Base-by-base conservation (phyloP, 2,113 vertebrate species). In the Smithornis capensis region DNA sequence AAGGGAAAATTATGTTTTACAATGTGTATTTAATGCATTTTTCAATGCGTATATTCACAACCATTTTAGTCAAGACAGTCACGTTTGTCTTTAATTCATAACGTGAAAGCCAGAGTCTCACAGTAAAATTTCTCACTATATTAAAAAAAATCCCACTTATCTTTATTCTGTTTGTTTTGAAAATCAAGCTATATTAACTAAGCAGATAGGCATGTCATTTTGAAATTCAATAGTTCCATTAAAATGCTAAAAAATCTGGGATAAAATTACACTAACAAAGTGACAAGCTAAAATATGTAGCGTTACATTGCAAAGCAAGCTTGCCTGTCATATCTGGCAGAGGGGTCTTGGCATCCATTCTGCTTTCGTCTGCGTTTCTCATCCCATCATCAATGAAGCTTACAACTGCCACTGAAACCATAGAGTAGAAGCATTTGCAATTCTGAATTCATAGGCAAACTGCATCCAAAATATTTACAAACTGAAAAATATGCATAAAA, bases 251-350 rank as follows among this genome's bases (percentile, higher is more conserved):
- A 81, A 92, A 38, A 40, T 5, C 17, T 50, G 25, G 42, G 31
- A 81, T 45, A 81, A 96, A 94, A 57, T 83, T 53, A 19, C 7
- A 47, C n/a, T 88, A 91, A 60, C 18, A 33, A 94, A 94, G 21
- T 76, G 81, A 91, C 81, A 93, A 80, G 55, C 55, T 96, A 89
- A 96, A 96, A 96, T 92, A 91, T 81, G 71, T 90, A 94, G 75
- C 0, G 19, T 76, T 95, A 91, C 59, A 91, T 59, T 86, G 83
- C 71, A 93, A 92, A 94, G 29, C 65, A 86, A 93, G 53, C 33
- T 50, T 3, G 23, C 59, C 69, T 92, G 86, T 94, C 93, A 56
- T 89, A 93, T 93, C 76, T 95, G 84, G 81, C 94, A 95, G 64
- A 87, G 33, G 22, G 55, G 45, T 68, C 86, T 83, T 96, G 90